Evolutionary conservation across 2,113 vertebrate genomes (phyloP).

Genomic region (Charina bottae): DNA sequence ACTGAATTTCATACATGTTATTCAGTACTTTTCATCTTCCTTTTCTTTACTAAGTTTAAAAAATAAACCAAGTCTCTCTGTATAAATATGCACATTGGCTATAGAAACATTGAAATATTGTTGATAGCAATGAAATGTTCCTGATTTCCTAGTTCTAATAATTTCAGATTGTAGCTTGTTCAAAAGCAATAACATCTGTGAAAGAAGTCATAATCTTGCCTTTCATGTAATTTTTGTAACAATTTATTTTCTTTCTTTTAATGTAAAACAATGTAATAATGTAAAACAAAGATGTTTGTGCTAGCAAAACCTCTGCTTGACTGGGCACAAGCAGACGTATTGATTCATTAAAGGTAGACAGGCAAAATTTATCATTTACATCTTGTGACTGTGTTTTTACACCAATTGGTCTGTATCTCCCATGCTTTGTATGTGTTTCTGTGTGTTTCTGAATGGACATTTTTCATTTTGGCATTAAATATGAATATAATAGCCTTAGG

Average conservation of each 20-base stretch:
- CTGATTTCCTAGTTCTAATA: neutral
- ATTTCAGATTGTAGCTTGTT: neutral
- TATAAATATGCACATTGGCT: neutral
- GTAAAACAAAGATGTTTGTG: neutral
- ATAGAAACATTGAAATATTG: neutral
- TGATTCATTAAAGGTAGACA: neutral
- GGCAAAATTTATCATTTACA: conserved; percentile 5
- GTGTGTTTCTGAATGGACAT: neutral
- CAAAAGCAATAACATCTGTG: neutral
- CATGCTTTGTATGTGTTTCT: neutral
- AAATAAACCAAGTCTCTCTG: neutral
- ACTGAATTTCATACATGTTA: neutral
- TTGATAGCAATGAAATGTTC: neutral
- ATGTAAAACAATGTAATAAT: neutral
- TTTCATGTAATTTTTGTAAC: neutral
- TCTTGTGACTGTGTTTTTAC: neutral
- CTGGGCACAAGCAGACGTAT: neutral
- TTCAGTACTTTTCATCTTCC: neutral
- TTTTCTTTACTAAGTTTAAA: neutral
- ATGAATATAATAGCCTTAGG: neutral
- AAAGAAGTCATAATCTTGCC: neutral
- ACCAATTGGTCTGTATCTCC: neutral
- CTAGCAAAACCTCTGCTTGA: neutral
- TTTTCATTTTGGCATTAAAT: conserved; percentile 4
- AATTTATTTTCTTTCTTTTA: neutral